Base-by-base conservation (phyloP, 2,888 invertebrate genomes). In the Cancer borealis region DNA sequence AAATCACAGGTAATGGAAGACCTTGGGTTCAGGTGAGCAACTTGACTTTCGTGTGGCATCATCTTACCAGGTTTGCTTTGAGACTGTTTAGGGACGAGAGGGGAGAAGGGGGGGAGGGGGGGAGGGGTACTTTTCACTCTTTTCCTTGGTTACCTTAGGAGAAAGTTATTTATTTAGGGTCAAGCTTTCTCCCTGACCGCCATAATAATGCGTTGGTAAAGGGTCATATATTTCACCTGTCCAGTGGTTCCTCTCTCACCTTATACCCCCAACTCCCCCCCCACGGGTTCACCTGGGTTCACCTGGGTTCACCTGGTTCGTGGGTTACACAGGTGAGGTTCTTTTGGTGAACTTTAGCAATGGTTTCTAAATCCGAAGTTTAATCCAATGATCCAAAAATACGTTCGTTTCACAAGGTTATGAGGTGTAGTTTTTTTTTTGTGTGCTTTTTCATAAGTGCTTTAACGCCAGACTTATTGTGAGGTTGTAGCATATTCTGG, bases 121-220 rank as follows among this genome's bases (percentile, higher is more conserved):
- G 14, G 14, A 54, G 3, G n/a, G n/a, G n/a, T 2, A 3, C 30
- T 14, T 79, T 79, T 12, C 79, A 30, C 30, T 2, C 14, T 14
- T 14, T 79, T 79, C 30, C 30, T 30, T 6, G 79, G 79, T 30
- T 79, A 30, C 66, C n/a, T 66, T 6, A 66, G 66, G n/a, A n/a
- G n/a, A 66, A 66, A 14, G 6, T 26, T 79, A 79, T 30, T 79
- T 79, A 79, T 79, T 79, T 26, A 79, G 30, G 79, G 79, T 12
- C 30, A 26, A 30, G 26, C 79, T 79, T 30, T 79, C 79, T 79
- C 30, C 30, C 79, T 30, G 79, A 30, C 79, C 79, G 30, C 79
- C 79, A 30, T 79, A 79, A 30, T 79, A 79, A 79, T 79, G 26
- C 30, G 79, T 79, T 79, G 79, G 79, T 30, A 79, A 30, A 30